phyloP scores from a whole-genome alignment of 1,140 invertebrate species.

The Drosophila tristis region DNA sequence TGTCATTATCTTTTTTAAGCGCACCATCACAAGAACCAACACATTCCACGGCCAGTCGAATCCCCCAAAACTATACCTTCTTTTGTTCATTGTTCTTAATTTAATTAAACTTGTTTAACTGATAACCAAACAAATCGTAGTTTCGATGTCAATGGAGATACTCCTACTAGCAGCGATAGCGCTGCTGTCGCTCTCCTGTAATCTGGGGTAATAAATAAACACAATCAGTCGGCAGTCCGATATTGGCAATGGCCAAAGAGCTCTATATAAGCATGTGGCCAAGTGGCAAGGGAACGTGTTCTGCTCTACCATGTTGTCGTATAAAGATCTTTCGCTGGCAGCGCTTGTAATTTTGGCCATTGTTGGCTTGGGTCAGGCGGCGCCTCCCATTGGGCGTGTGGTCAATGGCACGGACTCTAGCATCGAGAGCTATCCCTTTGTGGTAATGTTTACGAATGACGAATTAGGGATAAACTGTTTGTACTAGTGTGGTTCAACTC shows the following conservation, averaged over 20 bases:
- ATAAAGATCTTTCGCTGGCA: slow-evolving; percentile 11
- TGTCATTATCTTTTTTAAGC: slow-evolving; percentile 42
- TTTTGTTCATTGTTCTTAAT: slow-evolving; percentile 53
- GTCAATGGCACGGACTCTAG: slow-evolving; percentile 73
- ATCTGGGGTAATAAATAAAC: slow-evolving; percentile 40
- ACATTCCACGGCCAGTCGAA: slow-evolving; percentile 49
- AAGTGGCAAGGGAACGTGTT: slow-evolving; percentile 3
- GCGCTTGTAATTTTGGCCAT: slow-evolving; percentile 25
- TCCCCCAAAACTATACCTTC: slow-evolving; percentile 40
- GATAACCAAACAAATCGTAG: slow-evolving; percentile 13
- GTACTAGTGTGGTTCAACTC: neutral
- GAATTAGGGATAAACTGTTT: neutral
- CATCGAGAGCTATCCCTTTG: slow-evolving; percentile 69
- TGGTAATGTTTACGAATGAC: slow-evolving; percentile 48
- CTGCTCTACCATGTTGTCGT: slow-evolving; percentile 30
- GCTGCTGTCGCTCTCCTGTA: slow-evolving; percentile 18
- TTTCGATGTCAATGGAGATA: slow-evolving; percentile 26
- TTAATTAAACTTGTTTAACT: slow-evolving; percentile 64
- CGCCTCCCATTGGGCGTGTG: slow-evolving; percentile 56
- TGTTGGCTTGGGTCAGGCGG: slow-evolving; percentile 13
- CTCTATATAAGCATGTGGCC: slow-evolving; percentile 36
- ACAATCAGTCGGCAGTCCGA: slow-evolving; percentile 18
- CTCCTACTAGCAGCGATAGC: slow-evolving; percentile 18
- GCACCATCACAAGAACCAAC: slow-evolving; percentile 22
- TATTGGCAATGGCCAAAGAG: slow-evolving; percentile 19